A percentile compares a stretch with the other conserved stretches of the same genome.
Conservation (phyloP, 92 coral and sea anemone species). For the Galaxea fascicularis region DNA sequence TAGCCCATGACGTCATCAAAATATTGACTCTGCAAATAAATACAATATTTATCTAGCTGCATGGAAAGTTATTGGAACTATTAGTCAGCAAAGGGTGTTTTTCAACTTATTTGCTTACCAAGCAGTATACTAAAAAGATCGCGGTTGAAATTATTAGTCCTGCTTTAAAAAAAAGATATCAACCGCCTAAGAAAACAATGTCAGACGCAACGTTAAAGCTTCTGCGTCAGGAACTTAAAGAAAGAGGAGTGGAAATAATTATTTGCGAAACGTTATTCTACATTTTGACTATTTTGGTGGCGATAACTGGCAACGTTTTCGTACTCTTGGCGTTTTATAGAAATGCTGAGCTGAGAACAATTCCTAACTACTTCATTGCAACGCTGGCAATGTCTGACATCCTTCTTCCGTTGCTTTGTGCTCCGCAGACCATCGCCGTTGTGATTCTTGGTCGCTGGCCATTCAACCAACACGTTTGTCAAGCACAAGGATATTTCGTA, state of each 20-base stretch:
- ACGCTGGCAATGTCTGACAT: constrained; percentile 76
- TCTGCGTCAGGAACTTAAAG: background rate
- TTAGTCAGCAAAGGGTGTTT: too few relatives aligned
- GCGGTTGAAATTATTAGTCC: too few relatives aligned
- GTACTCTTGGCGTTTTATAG: constrained; percentile 72
- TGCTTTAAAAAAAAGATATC: too few relatives aligned
- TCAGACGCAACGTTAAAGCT: background rate
- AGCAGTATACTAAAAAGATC: too few relatives aligned
- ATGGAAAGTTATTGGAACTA: too few relatives aligned
- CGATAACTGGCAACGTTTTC: constrained; percentile 56
- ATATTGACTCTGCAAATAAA: too few relatives aligned
- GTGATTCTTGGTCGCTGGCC: constrained; percentile 65
- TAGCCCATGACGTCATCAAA: too few relatives aligned
- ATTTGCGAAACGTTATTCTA: constrained; percentile 41
- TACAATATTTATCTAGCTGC: too few relatives aligned
- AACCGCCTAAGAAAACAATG: background rate
- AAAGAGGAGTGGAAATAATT: background rate
- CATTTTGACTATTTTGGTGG: constrained; percentile 27
- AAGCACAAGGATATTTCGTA: constrained; percentile 76
- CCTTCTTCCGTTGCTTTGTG: constrained; percentile 52
- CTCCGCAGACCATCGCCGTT: constrained; percentile 63
- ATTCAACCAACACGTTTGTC: constrained; percentile 61
- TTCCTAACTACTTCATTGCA: constrained; percentile 68
- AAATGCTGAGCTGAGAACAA: constrained; percentile 53
- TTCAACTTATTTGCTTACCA: too few relatives aligned